phyloP scores from a whole-genome alignment of 1,140 invertebrate genomes.

The Ctenoplectra terminalis region DNA sequence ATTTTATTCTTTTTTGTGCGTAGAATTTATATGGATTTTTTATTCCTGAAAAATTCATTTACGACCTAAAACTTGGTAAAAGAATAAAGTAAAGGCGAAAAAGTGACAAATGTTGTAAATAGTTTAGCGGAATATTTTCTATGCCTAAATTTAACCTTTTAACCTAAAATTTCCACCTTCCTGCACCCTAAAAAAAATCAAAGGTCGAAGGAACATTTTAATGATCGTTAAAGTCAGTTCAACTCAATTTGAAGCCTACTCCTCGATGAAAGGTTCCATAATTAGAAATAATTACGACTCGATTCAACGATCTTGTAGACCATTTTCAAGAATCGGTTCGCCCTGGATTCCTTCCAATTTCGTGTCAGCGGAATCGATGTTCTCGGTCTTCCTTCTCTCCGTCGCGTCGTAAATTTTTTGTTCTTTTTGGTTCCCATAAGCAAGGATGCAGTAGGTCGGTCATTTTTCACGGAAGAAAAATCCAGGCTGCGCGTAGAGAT shows the following conservation, averaged over 20 bases:
- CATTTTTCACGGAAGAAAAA: conserved; percentile 22
- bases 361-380: not conserved
- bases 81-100: too few relatives aligned
- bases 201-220: not conserved
- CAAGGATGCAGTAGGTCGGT: not conserved
- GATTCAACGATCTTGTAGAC: not conserved
- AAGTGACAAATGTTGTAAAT: too few relatives aligned
- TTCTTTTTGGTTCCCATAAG: not conserved
- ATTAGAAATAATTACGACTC: not conserved
- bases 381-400: not conserved
- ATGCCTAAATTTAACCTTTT: too few relatives aligned
- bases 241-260: too few relatives aligned
- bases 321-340: not conserved
- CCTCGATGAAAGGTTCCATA: too few relatives aligned
- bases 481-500: not conserved
- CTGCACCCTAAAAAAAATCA: too few relatives aligned
- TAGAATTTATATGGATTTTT: too few relatives aligned
- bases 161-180: too few relatives aligned
- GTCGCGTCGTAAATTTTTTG: conserved; percentile 10
- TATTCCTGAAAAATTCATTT: too few relatives aligned
- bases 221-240: not conserved
- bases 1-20: too few relatives aligned
- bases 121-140: too few relatives aligned
- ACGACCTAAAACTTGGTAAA: too few relatives aligned
- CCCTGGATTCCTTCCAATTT: not conserved